phyloP scores from a whole-genome alignment of 1,140 invertebrate species.

The Heliconius congener region DNA sequence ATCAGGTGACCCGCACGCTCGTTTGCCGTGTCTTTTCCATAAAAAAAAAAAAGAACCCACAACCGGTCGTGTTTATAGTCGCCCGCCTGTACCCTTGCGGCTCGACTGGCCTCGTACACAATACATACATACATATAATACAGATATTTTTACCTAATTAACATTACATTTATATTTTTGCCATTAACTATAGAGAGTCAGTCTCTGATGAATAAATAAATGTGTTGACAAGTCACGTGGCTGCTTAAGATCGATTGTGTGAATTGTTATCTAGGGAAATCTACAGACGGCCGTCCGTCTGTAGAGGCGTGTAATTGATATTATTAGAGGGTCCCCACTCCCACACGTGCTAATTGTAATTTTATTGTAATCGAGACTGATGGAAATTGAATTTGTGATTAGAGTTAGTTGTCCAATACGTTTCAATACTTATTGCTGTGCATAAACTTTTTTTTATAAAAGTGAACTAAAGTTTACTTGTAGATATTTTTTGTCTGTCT shows the following conservation, averaged over 20 bases:
- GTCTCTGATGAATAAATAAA: neutral
- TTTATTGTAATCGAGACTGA: slow-evolving; percentile 33
- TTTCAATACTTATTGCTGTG: neutral
- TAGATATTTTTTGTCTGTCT: too few species aligned
- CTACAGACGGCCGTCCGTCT: slow-evolving; percentile 32
- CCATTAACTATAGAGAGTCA: neutral
- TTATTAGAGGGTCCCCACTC: slow-evolving; percentile 38
- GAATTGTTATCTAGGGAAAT: slow-evolving; percentile 50
- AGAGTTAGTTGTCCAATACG: neutral
- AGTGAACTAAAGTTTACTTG: too few species aligned
- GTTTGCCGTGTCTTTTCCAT: too few species aligned
- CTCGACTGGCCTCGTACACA: too few species aligned
- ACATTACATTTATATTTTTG: neutral
- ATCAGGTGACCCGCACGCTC: too few species aligned
- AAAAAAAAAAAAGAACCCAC: too few species aligned
- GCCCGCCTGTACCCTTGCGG: too few species aligned
- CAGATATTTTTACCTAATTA: too few species aligned
- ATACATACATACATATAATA: too few species aligned
- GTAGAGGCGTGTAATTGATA: slow-evolving; percentile 46
- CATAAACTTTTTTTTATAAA: too few species aligned
- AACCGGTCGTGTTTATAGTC: too few species aligned
- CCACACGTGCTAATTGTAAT: slow-evolving; percentile 43
- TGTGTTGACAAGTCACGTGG: slow-evolving; percentile 49
- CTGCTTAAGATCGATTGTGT: slow-evolving; percentile 43
- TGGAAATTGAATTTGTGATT: slow-evolving; percentile 14